Evolutionary conservation across 2,113 vertebrate genomes (phyloP), one percentile per base, ranked within the genome.

Genomic region (Pyxicephalus adspersus): DNA sequence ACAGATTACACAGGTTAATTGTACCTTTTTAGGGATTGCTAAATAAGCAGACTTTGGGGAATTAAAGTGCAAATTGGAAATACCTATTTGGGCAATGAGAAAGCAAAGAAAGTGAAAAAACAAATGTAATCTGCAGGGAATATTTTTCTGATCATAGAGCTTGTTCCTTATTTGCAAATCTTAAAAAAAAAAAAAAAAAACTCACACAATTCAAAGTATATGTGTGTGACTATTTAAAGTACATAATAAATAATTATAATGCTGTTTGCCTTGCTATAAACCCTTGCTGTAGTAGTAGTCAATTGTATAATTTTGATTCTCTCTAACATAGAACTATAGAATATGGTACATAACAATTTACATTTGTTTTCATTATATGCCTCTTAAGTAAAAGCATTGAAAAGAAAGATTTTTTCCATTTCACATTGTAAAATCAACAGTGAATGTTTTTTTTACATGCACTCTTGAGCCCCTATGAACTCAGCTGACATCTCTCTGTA

Each of bases 1-100:
- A 38, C 28, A 11, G 23, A 83, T 77, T 77, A 67, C 68, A 68
- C 55, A 66, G 64, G 73, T 76, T 76, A 77, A 60, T 83, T 83
- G 34, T 83, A 73, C 63, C 72, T 76, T 66, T 55, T 76, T 5
- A 68, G 17, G 20, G 57, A 38, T 70, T 26, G 38, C 73, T 25
- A 67, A 83, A 61, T 60, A 67, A 70, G 64, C n/a, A 51, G 58
- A 70, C 50, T 28, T 65, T 25, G 11, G 16, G 6, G 6, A 55
- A 83, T 22, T 34, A 26, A 23, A 28, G 72, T 54, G 25, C 16
- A 64, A 60, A 61, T 80, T 51, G 18, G 20, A 64, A 23, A 67
- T 51, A 58, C 58, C 55, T 26, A 34, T 54, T 55, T 28, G 18
- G 28, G 26, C 57, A 58, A 20, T 26, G 26, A 34, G 26, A 18